These are phyloP conservation scores for Pachydiplax longipennis DNA, from an alignment of 2,888 invertebrate genomes.

Conservation along the genomic window DNA sequence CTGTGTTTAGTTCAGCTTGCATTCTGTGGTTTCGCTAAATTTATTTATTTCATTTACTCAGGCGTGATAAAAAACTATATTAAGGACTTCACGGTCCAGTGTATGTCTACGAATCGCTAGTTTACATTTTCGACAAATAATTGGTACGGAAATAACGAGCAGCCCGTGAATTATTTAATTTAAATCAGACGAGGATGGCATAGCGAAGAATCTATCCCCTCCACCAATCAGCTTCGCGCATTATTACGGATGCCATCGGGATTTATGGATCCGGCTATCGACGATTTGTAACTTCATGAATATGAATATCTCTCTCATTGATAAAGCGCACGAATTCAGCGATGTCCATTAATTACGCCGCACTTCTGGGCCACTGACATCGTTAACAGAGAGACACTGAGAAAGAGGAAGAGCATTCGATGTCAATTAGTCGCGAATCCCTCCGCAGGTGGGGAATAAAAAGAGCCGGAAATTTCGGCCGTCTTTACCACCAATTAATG, in stretches of 20 bases:
- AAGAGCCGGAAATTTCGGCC: neutral
- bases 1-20: no score
- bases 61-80: no score
- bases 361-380: neutral
- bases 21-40: no score
- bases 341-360: neutral
- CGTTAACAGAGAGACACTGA: neutral
- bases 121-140: neutral
- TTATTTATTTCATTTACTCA: no score
- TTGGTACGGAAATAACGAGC: no score
- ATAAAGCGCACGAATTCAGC: neutral
- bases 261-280: neutral
- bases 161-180: no score
- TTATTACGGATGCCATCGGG: neutral
- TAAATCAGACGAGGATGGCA: no score
- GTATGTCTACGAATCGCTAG: neutral
- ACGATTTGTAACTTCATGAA: neutral
- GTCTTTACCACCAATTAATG: neutral
- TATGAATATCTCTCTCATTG: neutral
- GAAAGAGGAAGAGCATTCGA: neutral
- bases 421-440: neutral
- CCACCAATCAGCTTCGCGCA: neutral
- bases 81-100: no score
- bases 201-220: no score
- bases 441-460: neutral